phyloP scores from a whole-genome alignment of 2,888 invertebrate genomes.

The Bimastos eiseni region DNA sequence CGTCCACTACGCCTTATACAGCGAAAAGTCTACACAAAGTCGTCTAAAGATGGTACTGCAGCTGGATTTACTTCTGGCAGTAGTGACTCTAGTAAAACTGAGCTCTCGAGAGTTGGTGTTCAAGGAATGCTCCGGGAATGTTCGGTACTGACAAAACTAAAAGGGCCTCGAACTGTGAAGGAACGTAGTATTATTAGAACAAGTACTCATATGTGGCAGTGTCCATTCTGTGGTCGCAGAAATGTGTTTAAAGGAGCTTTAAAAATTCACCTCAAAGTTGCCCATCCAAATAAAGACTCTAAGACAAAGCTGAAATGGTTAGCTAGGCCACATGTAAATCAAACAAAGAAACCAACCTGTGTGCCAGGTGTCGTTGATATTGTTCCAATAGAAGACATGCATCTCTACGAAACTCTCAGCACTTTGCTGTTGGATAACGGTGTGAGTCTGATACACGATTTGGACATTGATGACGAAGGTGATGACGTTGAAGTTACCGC shows the following conservation, averaged over 20 bases:
- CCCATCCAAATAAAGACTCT: conserved; percentile 28
- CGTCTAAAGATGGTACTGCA: not conserved
- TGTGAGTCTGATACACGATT: conserved; percentile 15
- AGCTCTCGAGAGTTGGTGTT: not conserved
- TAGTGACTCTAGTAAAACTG: conserved; percentile 5
- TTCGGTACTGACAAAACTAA: not conserved
- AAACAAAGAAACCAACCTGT: not conserved
- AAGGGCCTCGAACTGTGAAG: conserved; percentile 20
- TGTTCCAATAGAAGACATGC: conserved; percentile 33
- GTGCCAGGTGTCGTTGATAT: conserved; percentile 16
- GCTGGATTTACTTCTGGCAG: not conserved
- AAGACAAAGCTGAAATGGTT: not conserved
- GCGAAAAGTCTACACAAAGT: not conserved
- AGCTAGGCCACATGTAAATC: not conserved
- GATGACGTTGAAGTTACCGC: conserved; percentile 24
- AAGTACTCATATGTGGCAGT: conserved; percentile 26
- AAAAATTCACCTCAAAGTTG: conserved; percentile 30
- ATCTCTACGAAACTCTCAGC: conserved; percentile 29
- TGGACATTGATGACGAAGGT: conserved; percentile 35
- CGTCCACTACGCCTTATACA: conserved; percentile 17
- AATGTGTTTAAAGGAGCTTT: conserved; percentile 32
- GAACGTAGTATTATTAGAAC: not conserved
- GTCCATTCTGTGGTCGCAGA: conserved; percentile 31
- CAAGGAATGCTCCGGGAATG: not conserved
- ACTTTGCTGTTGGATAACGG: conserved; percentile 36